Percentiles rank a stretch among this genome's conserved stretches.
Conservation (phyloP, 2,113 vertebrate species). For the mouse (Mus musculus) region DNA sequence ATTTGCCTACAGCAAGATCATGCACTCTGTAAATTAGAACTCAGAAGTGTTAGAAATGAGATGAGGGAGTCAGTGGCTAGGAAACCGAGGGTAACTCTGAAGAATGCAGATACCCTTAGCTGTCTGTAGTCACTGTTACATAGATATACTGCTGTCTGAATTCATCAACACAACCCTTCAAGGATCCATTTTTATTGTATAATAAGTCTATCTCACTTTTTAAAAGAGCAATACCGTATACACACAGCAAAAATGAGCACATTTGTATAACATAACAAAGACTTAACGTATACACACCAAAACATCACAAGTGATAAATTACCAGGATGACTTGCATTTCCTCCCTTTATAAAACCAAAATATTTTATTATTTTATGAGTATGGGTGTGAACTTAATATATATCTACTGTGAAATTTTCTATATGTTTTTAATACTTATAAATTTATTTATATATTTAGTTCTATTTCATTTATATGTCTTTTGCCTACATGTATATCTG, state of each 20-base stretch:
- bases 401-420: not conserved
- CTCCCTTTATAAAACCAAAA: not conserved
- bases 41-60: not conserved
- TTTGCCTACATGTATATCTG: not conserved
- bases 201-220: not conserved
- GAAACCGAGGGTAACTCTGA: not conserved
- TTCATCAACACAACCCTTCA: not conserved
- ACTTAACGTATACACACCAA: not conserved
- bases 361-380: not conserved
- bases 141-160: not conserved
- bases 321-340: not conserved
- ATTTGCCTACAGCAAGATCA: not conserved
- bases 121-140: not conserved
- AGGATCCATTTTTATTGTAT: not conserved
- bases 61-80: not conserved
- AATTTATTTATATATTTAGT: not conserved
- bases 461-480: not conserved
- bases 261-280: not conserved
- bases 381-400: not conserved
- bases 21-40: not conserved
- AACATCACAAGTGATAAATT: not conserved
- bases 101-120: not conserved
- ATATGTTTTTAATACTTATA: not conserved
- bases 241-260: not conserved
- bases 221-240: not conserved